phyloP scores from a whole-genome alignment of 2,888 invertebrate genomes.

The Elmis aenea region DNA sequence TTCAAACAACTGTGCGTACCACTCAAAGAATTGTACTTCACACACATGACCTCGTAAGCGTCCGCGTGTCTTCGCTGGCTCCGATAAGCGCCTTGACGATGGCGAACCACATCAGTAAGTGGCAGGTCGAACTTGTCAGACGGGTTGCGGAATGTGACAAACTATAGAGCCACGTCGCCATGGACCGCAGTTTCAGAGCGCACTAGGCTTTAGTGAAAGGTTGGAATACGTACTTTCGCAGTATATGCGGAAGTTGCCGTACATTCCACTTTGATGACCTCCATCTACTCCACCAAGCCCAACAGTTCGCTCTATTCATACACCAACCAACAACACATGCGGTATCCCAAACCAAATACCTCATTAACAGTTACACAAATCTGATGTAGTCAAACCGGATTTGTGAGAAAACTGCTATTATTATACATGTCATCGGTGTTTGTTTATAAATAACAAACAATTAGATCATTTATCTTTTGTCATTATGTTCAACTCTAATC shows the following conservation, averaged over 20 bases:
- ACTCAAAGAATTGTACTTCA: slow-evolving; percentile 42
- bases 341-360: too few relatives aligned
- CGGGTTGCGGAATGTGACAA: slow-evolving; percentile 32
- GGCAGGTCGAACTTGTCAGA: slow-evolving; percentile 28
- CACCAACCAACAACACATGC: too few relatives aligned
- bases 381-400: too few relatives aligned
- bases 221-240: slow-evolving; percentile 8
- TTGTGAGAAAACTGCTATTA: too few relatives aligned
- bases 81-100: slow-evolving; percentile 18
- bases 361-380: too few relatives aligned
- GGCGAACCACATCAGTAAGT: slow-evolving; percentile 26
- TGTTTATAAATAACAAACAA: too few relatives aligned
- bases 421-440: too few relatives aligned
- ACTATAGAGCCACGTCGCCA: slow-evolving; percentile 17
- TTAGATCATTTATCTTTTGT: too few relatives aligned
- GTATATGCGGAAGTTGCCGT: slow-evolving; percentile 17
- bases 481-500: too few relatives aligned
- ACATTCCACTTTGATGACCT: slow-evolving; percentile 17
- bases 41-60: slow-evolving; percentile 42
- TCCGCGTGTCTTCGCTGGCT: slow-evolving; percentile 39
- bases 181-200: slow-evolving; percentile 13
- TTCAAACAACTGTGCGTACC: slow-evolving; percentile 44
- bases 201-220: slow-evolving; percentile 16
- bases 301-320: too few relatives aligned
- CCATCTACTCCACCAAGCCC: slow-evolving; percentile 12